These are phyloP conservation scores for Lycorma delicatula DNA, from an alignment of 1,140 invertebrate genomes.

Conservation along the genomic window DNA sequence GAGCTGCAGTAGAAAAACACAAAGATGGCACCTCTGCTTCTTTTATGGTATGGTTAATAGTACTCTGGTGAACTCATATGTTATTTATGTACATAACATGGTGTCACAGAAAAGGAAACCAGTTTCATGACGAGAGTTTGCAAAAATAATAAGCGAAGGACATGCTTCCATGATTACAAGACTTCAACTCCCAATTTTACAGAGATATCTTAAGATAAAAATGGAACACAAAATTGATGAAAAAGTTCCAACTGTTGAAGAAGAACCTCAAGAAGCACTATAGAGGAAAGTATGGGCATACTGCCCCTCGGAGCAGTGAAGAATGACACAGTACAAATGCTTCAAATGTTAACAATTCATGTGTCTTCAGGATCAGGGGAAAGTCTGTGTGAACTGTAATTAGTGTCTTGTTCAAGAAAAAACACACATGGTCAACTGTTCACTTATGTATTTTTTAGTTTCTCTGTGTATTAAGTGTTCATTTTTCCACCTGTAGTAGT, in stretches of 20 bases:
- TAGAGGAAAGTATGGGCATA: too few relatives aligned
- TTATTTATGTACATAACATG: not conserved
- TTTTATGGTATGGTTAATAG: slow-evolving; percentile 21
- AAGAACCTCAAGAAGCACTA: too few relatives aligned
- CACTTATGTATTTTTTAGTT: not conserved
- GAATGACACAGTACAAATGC: not conserved
- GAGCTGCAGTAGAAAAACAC: slow-evolving; percentile 29
- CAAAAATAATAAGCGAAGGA: not conserved
- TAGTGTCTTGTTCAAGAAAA: not conserved
- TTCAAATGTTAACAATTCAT: not conserved
- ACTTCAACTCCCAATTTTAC: too few relatives aligned
- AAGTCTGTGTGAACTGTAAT: slow-evolving; percentile 2
- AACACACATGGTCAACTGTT: not conserved
- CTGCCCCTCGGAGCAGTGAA: not conserved
- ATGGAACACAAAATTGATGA: too few relatives aligned
- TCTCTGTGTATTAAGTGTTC: too few relatives aligned
- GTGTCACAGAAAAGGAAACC: not conserved
- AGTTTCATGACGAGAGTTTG: not conserved
- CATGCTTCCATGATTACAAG: too few relatives aligned
- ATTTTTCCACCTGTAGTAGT: not conserved
- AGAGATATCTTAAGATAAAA: too few relatives aligned
- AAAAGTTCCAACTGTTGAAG: too few relatives aligned
- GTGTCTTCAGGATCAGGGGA: not conserved
- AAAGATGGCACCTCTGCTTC: slow-evolving; percentile 32
- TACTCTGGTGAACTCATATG: not conserved